Conservation (phyloP, 2,797 vertebrate species). For the Denticeps clupeoides region DNA sequence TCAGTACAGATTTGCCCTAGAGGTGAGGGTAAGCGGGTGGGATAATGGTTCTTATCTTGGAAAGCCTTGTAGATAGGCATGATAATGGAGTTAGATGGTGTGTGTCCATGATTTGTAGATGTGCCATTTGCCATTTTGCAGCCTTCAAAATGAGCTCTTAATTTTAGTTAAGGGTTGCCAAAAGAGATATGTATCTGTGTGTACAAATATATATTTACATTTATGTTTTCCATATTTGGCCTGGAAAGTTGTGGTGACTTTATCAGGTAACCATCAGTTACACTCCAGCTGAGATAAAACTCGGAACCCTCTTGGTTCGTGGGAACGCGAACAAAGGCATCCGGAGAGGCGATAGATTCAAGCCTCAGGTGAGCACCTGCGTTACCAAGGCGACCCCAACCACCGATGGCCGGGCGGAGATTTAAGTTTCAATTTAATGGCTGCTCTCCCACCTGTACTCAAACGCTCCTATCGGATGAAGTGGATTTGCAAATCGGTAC, state of each 20-base stretch:
- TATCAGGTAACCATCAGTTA: constrained; percentile 15
- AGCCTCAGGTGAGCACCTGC: constrained; percentile 2
- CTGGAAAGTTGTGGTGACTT: constrained; percentile 13
- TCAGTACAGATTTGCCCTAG: no score
- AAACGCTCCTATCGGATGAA: constrained; percentile 15
- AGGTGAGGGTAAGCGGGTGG: no score
- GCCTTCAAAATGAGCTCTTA: neutral
- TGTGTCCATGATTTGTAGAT: neutral
- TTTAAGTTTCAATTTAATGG: constrained; percentile 8
- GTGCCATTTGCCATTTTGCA: neutral
- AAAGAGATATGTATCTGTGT: neutral
- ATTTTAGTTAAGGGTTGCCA: neutral
- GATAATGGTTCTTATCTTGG: no score
- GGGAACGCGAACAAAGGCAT: constrained; percentile 1
- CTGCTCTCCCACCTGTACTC: constrained; percentile 4
- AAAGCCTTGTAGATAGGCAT: no score
- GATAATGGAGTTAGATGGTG: no score
- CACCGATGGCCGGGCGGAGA: neutral
- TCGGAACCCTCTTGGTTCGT: neutral
- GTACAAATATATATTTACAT: neutral
- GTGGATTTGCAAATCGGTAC: no score
- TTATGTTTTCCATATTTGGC: constrained; percentile 7
- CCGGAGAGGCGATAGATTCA: neutral
- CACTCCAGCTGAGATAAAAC: neutral
- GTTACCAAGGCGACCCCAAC: constrained; percentile 5